A percentile compares a stretch with the other conserved stretches of the same genome.
Conservation (phyloP, 2,113 vertebrate genomes). For the Notiomystis cincta region DNA sequence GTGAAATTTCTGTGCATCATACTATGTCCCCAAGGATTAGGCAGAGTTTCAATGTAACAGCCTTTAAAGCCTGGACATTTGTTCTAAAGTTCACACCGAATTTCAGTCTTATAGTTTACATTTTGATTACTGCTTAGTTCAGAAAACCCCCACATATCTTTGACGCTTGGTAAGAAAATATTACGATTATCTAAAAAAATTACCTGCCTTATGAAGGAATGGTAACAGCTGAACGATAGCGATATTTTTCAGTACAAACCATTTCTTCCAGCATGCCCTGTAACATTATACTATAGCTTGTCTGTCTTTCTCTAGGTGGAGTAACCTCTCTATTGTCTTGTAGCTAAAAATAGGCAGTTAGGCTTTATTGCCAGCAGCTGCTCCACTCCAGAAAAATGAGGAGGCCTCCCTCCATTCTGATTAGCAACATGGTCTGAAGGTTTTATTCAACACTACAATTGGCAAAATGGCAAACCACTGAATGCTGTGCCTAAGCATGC, state of each 20-base stretch:
- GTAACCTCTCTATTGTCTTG: not conserved
- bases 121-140: not conserved
- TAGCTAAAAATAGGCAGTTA: not conserved
- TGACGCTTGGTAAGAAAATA: not conserved
- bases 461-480: not conserved
- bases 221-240: not conserved
- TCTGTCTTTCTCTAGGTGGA: not conserved
- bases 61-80: not conserved
- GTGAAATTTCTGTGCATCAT: not conserved
- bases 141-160: not conserved
- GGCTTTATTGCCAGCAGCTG: constrained; percentile 26
- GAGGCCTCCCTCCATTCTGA: not conserved
- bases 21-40: not conserved
- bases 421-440: not conserved
- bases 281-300: not conserved
- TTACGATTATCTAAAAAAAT: not conserved
- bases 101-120: not conserved
- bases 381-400: not conserved
- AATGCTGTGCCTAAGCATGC: not conserved
- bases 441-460: not conserved
- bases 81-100: not conserved
- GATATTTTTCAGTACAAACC: not conserved
- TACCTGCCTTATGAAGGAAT: not conserved
- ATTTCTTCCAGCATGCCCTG: not conserved
- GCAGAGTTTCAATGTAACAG: not conserved